Evolutionary conservation across 1,140 invertebrate genomes (phyloP), one percentile per base, ranked within the genome.

Genomic region (Pissodes strobi): DNA sequence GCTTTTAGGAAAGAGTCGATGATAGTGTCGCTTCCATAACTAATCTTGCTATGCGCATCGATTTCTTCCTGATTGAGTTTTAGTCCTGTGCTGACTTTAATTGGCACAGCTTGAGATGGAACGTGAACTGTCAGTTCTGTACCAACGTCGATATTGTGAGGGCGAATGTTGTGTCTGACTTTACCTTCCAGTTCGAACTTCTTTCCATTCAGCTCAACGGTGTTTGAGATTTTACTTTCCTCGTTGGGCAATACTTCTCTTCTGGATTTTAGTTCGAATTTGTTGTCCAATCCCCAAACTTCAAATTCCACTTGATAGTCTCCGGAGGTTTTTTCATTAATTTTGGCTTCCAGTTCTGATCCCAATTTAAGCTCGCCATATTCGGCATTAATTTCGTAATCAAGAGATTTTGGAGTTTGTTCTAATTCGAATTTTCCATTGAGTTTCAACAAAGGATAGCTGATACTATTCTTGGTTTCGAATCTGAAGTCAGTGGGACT

Each of bases 161-260:
- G 75, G 52, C 81, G 80, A 1, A 82, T 65, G 22, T 82, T 81
- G 67, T 85, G 82, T 0, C 77, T 74, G 0, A 88, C 76, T 0
- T 80, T 79, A n/a, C 85, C 82, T 6, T 84, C 84, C 0, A 87
- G 75, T 67, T 86, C 82, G 62, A 87, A 85, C 73, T 85, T 87
- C 21, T 82, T 84, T 10, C 85, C 81, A n/a, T 83, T 82, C 1
- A 89, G 53, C 23, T 83, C 81, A 1, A 90, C 43, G 9, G 81
- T 82, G 64, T 86, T 84, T 25, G 82, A 79, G 34, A 85, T 82
- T 62, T 88, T 87, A 19, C 82, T 85, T 69, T 88, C 85, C 5
- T 84, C 81, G 2, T 80, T 78, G 1, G 69, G 79, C 0, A 85
- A 48, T 3, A 85, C 78, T 12, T 83, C 80, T 12, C 85, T 79